Evolutionary conservation across 1,140 invertebrate genomes (phyloP).

Genomic region (Conus ventricosus): DNA sequence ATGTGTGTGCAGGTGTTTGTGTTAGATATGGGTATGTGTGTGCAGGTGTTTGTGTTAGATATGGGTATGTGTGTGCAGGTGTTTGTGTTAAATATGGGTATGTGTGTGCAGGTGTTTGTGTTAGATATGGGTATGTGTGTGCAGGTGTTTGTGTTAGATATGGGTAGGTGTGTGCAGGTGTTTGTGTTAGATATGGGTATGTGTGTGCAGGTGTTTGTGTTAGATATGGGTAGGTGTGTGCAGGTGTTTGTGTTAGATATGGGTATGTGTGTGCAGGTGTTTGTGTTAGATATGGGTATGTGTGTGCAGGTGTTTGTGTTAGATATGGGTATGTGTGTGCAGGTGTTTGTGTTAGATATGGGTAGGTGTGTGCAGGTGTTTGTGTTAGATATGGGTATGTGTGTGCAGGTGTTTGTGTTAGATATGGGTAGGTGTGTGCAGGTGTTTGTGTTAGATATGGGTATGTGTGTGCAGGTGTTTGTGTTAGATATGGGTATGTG

Average conservation of each 20-base stretch:
- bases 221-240: conserved; percentile 38
- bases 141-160: not conserved
- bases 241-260: not conserved
- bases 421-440: conserved; percentile 34
- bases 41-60: not conserved
- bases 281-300: too few relatives aligned
- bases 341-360: too few relatives aligned
- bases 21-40: conserved; percentile 39
- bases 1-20: conserved; percentile 27
- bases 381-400: conserved; percentile 31
- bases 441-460: too few relatives aligned
- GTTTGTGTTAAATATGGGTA: too few relatives aligned
- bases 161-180: conserved; percentile 27
- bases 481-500: conserved; percentile 39
- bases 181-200: too few relatives aligned
- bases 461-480: conserved; percentile 28
- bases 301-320: conserved; percentile 29
- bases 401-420: conserved; percentile 14
- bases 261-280: conserved; percentile 26
- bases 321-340: conserved; percentile 37
- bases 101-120: conserved; percentile 29
- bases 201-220: conserved; percentile 28
- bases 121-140: conserved; percentile 38
- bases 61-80: conserved; percentile 28
- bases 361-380: conserved; percentile 26